Percentiles rank a stretch among this genome's conserved stretches.
phyloP scores from a whole-genome alignment of 2,113 vertebrate genomes.

The Oxygymnocypris stewartii region DNA sequence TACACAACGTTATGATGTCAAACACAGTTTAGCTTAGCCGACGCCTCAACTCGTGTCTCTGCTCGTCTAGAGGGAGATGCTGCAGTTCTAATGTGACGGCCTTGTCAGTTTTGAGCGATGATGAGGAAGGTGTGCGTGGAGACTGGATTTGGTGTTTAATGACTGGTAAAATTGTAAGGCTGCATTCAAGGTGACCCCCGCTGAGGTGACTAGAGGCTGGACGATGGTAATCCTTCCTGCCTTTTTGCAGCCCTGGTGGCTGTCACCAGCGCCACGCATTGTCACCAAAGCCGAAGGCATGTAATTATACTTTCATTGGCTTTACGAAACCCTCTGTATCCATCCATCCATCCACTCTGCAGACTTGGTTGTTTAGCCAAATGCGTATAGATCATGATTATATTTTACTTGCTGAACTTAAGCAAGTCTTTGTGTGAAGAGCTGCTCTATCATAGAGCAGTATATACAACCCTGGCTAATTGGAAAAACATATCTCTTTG shows the following conservation, averaged over 20 bases:
- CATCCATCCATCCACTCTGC: slow-evolving; percentile 64
- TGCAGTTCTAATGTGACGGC: slow-evolving; percentile 61
- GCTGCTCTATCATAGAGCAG: too few relatives aligned
- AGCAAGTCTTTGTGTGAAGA: slow-evolving; percentile 11
- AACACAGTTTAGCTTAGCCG: slow-evolving; percentile 16
- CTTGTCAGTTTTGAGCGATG: slow-evolving; percentile 68
- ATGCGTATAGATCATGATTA: slow-evolving; percentile 66
- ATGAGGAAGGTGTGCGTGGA: slow-evolving; percentile 59
- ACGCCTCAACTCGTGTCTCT: background rate
- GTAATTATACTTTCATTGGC: slow-evolving; percentile 79
- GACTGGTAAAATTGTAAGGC: slow-evolving; percentile 79
- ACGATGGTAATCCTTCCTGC: slow-evolving; percentile 74
- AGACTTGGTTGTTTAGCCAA: slow-evolving; percentile 56
- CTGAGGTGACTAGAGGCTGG: slow-evolving; percentile 70
- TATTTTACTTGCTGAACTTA: background rate
- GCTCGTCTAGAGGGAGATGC: slow-evolving; percentile 6
- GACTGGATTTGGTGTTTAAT: slow-evolving; percentile 79
- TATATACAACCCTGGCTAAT: too few relatives aligned
- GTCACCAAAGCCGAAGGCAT: slow-evolving; percentile 70
- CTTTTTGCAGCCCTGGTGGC: slow-evolving; percentile 66
- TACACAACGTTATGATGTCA: slow-evolving; percentile 34
- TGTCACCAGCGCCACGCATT: slow-evolving; percentile 68
- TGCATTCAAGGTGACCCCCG: slow-evolving; percentile 77
- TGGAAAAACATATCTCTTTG: too few relatives aligned
- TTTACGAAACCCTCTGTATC: slow-evolving; percentile 71